Base-by-base conservation (phyloP, 1,140 invertebrate species). In the Bombus ignitus region DNA sequence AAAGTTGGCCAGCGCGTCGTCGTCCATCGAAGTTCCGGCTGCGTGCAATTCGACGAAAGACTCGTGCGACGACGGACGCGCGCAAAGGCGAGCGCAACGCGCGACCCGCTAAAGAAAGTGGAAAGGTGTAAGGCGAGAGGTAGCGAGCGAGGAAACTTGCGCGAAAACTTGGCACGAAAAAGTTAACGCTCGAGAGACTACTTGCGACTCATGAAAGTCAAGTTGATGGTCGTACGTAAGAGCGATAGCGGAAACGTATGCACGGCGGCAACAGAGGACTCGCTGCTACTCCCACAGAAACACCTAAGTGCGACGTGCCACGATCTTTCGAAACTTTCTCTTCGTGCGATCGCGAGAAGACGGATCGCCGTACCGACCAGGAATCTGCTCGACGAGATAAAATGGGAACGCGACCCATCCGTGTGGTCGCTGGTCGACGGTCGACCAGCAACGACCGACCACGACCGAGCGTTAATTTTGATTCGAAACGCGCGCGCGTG, bases 131-230 rank as follows among this genome's bases (percentile, higher is more conserved):
- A 28, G 57, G 35, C 62, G 62, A 47, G 53, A 47, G 47, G 83
- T 37, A 44, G 59, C 28, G 59, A 39, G 25, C 13, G 68, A 66
- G 66, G 73, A 78, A 86, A 89, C 81, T 90, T 85, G 77, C 76
- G 80, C 73, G 72, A n/a, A 85, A 90, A 90, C 82, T 88, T 89
- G 47, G 12, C 62, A 76, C 66, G 79, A 72, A 83, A 85, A 88
- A 90, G 82, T 90, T 90, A 83, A 85, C 89, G 86, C 62, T 68
- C 65, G 59, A 15, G 57, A 79, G 82, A 80, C 42, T 84, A 72
- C 86, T 87, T 86, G 15, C 74, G 80, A 42, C 71, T 89, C 83
- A 81, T 83, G 86, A 88, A 90, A 90, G 89, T 90, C 89, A 83
- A 89, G 74, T 75, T 77, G 82, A 81, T 28, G 85, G 78, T 87